Conservation (phyloP, 2,797 vertebrate species). For the Ataeniobius toweri region DNA sequence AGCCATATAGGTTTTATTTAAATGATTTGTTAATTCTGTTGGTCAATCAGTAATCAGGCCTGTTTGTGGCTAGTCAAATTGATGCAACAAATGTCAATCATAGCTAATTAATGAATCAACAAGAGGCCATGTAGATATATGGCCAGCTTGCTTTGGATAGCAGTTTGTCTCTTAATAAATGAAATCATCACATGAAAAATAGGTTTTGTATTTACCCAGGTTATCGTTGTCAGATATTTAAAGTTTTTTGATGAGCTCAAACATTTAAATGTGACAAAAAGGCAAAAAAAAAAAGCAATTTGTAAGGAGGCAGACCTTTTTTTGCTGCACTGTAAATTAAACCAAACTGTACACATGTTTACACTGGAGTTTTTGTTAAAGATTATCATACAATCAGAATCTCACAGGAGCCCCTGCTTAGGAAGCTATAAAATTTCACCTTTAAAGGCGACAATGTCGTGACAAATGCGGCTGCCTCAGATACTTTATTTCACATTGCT, state of each 20-base stretch:
- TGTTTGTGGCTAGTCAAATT: background rate
- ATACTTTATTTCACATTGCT: conserved; percentile 72
- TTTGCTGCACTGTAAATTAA: background rate
- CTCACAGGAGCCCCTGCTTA: conserved; percentile 17
- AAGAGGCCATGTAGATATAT: background rate
- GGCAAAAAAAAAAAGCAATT: background rate
- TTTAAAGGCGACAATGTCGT: conserved; percentile 63
- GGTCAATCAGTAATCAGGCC: background rate
- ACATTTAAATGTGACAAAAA: background rate
- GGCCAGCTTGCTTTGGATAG: background rate
- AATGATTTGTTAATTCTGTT: background rate
- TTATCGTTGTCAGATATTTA: too few relatives aligned
- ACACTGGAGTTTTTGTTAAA: background rate
- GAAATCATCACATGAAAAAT: too few relatives aligned
- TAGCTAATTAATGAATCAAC: background rate
- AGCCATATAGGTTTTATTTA: background rate
- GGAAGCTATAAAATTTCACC: conserved; percentile 61
- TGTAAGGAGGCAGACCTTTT: background rate
- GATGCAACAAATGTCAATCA: background rate
- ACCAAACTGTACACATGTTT: background rate
- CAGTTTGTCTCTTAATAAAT: background rate
- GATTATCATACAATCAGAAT: background rate
- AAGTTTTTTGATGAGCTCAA: background rate
- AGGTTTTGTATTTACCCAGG: too few relatives aligned
- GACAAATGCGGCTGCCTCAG: conserved; percentile 69